Conservation (phyloP, 1,140 invertebrate genomes). For the Yoshiicerus persimilis region DNA sequence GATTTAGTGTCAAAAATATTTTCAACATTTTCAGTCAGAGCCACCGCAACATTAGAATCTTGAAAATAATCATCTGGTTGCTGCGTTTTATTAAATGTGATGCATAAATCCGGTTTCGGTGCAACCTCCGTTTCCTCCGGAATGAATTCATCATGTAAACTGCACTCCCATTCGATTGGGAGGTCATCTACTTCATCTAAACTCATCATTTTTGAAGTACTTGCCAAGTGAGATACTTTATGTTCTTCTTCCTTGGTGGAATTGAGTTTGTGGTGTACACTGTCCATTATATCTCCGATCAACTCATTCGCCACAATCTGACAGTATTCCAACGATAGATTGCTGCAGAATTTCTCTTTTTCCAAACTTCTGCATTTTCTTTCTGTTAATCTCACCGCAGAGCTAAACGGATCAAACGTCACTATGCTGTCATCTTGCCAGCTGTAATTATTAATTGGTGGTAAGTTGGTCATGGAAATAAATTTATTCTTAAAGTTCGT, state of each 20-base stretch:
- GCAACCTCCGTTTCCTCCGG: neutral
- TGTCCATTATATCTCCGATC: slow-evolving; percentile 29
- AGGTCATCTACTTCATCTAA: slow-evolving; percentile 23
- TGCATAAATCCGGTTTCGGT: neutral
- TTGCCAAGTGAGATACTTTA: neutral
- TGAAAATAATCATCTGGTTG: slow-evolving; percentile 1
- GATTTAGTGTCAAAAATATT: neutral
- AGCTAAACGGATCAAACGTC: slow-evolving; percentile 9
- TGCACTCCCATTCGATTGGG: slow-evolving; percentile 8
- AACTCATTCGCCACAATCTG: slow-evolving; percentile 25
- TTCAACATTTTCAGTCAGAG: neutral
- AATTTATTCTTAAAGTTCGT: slow-evolving; percentile 18
- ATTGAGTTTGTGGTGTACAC: slow-evolving; percentile 15
- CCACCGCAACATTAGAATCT: neutral
- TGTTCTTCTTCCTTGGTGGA: slow-evolving; percentile 3
- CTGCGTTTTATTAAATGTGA: neutral
- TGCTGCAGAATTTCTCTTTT: neutral
- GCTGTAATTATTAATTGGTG: slow-evolving; percentile 31
- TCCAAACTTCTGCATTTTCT: neutral
- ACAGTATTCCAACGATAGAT: slow-evolving; percentile 3
- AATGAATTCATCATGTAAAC: slow-evolving; percentile 13
- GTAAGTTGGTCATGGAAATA: slow-evolving; percentile 38
- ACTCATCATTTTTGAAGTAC: slow-evolving; percentile 21
- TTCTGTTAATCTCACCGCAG: neutral
- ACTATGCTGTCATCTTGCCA: slow-evolving; percentile 41